Evolutionary conservation across 2,797 vertebrate genomes (phyloP).

Genomic region (Coregonus ussuriensis): DNA sequence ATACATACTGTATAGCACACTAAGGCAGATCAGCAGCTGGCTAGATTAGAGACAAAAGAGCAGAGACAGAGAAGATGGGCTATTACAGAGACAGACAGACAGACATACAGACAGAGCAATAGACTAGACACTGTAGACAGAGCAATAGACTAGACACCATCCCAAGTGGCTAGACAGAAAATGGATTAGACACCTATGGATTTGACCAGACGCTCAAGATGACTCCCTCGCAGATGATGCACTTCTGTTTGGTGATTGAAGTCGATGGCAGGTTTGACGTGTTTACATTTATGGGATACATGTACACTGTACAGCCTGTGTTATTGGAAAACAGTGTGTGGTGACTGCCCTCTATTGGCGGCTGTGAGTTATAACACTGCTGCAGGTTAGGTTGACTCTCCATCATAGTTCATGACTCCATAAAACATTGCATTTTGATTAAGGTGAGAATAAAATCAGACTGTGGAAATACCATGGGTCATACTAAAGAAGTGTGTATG

Average conservation of each 20-base stretch:
- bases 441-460: neutral
- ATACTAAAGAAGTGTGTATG: neutral
- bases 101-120: no score
- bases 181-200: neutral
- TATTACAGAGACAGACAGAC: neutral
- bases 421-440: neutral
- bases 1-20: neutral
- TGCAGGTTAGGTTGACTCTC: slow-evolving; percentile 25
- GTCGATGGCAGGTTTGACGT: neutral
- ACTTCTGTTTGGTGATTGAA: neutral
- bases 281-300: no score
- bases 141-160: neutral
- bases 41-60: neutral
- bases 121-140: neutral
- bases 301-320: neutral
- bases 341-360: slow-evolving; percentile 38
- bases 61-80: neutral
- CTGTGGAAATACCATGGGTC: neutral
- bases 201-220: neutral
- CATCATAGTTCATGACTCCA: neutral
- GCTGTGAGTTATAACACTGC: slow-evolving; percentile 35
- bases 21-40: neutral
- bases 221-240: neutral
- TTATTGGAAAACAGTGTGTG: neutral
- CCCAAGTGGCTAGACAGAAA: neutral